phyloP scores from a whole-genome alignment of 2,113 vertebrate genomes.

The Struthio camelus region DNA sequence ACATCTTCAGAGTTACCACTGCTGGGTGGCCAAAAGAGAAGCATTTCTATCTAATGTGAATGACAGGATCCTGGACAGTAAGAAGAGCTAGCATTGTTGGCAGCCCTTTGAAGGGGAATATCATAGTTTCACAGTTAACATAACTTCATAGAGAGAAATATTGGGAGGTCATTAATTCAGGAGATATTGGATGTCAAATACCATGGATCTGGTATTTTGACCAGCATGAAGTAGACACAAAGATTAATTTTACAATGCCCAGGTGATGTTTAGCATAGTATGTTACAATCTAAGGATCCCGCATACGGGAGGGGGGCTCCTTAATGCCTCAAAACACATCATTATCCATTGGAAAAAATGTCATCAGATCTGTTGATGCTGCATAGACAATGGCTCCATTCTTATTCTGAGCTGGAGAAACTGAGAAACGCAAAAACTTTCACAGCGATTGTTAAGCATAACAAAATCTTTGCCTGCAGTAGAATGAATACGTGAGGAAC shows the following conservation, averaged over 20 bases:
- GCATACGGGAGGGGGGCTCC: no score
- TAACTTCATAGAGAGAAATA: not conserved
- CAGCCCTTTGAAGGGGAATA: no score
- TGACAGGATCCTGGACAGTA: not conserved
- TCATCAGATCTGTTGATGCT: not conserved
- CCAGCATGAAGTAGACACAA: no score
- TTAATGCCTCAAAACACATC: not conserved
- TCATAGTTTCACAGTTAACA: no score
- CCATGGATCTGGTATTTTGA: not conserved
- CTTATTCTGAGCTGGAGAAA: not conserved
- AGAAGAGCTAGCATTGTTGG: not conserved
- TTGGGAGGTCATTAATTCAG: not conserved
- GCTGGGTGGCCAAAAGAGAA: not conserved
- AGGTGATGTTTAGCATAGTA: not conserved
- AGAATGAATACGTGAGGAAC: not conserved
- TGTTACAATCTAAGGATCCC: not conserved
- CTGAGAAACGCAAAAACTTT: not conserved
- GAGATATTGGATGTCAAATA: not conserved
- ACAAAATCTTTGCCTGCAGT: not conserved
- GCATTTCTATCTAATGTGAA: not conserved
- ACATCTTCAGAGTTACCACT: not conserved
- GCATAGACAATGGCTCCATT: not conserved
- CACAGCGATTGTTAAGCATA: accelerated
- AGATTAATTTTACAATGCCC: not conserved
- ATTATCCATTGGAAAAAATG: not conserved